These are phyloP conservation scores for Sapajus apella DNA, from an alignment of 2,113 vertebrate genomes.

Conservation along the genomic window DNA sequence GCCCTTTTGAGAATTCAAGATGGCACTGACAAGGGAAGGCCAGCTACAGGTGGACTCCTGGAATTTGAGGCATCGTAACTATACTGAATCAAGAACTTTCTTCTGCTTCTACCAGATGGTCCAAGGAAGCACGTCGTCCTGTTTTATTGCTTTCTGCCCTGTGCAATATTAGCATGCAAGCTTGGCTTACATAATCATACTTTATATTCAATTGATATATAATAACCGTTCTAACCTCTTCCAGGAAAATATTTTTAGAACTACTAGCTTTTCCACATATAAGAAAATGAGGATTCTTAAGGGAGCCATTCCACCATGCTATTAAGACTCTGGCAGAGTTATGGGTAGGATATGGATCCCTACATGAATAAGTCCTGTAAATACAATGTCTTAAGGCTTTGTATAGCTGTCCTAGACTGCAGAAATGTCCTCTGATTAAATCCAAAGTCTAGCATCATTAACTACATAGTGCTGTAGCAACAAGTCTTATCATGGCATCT, in stretches of 20 bases:
- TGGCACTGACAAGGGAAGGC: conserved; percentile 70
- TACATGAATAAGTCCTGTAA: conserved; percentile 84
- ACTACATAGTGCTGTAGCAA: conserved; percentile 69
- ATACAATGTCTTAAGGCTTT: conserved; percentile 85
- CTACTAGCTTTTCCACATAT: conserved; percentile 80
- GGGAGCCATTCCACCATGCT: conserved; percentile 76
- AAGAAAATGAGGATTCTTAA: conserved; percentile 78
- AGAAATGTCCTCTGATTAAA: conserved; percentile 81
- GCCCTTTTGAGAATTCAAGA: conserved; percentile 73
- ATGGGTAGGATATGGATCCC: conserved; percentile 78
- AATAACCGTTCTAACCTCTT: conserved; percentile 83
- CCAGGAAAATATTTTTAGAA: conserved; percentile 86
- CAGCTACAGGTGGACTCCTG: conserved; percentile 76
- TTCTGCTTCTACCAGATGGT: conserved; percentile 73
- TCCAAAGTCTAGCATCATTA: conserved; percentile 83
- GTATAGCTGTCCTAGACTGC: conserved; percentile 82
- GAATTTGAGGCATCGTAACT: conserved; percentile 63
- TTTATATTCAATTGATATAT: conserved; percentile 84
- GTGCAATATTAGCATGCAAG: conserved; percentile 90
- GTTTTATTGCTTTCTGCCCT: conserved; percentile 83
- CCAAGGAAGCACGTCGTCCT: conserved; percentile 79
- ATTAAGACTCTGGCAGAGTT: conserved; percentile 82
- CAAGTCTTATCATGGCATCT: conserved; percentile 57
- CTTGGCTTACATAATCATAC: conserved; percentile 87
- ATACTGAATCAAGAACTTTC: conserved; percentile 79